Base-by-base conservation (phyloP, 2,888 invertebrate species). In the Tricholauxania praeusta region DNA sequence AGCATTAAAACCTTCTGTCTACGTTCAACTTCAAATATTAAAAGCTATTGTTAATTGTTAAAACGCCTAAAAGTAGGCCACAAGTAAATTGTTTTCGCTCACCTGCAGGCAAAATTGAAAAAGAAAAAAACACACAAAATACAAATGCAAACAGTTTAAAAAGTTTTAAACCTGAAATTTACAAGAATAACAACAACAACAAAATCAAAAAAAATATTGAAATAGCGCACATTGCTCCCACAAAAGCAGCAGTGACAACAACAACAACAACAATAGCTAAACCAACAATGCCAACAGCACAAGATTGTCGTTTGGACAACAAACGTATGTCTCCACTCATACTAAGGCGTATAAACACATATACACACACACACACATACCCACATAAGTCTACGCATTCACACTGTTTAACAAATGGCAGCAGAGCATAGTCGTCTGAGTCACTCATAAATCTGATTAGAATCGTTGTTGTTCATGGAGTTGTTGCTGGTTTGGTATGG, bases 381-480 rank as follows among this genome's bases (percentile, higher is more conserved):
- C 2, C 14, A 10, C 39, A 60, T 15, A 12, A 17, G n/a, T 39
- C 63, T 39, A 48, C 47, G 17, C 63, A 39, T 47, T 17, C 17
- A 7, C 48, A 17, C 17, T 39, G 12, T 39, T 10, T 39, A 39
- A 47, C 63, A 7, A 14, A 47, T 63, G 28, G 28, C 28, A 28
- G 4, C 28, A 28, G 3, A 47, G 19, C 17, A n/a, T n/a, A 19
- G 39, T 63, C 63, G 47, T 63, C 32, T 63, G 63, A 39, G 48
- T 39, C 63, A 19, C 39, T 63, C 47, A 63, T 63, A 63, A 63
- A 63, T 63, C 63, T 39, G 63, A 32, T 63, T 63, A 63, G 48
- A 63, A 47, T 39, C 39, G 57, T 57, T 57, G 57, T 57, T 57
- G n/a, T 28, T 28, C 28, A 28, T 28, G 28, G 28, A 0, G 28